Evolutionary conservation across 2,113 vertebrate species (phyloP).

Genomic region (Irena cyanogastra): DNA sequence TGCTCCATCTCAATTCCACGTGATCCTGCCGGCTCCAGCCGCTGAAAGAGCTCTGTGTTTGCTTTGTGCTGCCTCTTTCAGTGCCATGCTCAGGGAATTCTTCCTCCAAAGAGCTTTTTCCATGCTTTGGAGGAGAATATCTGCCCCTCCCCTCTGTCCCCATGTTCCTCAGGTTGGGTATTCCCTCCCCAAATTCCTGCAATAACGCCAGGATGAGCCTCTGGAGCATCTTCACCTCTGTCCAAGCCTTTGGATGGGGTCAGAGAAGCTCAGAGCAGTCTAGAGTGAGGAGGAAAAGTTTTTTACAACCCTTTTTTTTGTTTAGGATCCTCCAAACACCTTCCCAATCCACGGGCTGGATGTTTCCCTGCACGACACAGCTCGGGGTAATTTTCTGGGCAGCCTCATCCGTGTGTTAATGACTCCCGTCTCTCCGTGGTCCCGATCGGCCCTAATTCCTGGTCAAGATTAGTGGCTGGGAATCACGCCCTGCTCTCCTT

Average conservation of each 20-base stretch:
- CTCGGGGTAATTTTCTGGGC: background rate
- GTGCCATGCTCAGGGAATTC: background rate
- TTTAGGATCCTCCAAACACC: background rate
- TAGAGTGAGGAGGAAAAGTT: background rate
- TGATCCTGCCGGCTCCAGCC: background rate
- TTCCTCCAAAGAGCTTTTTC: background rate
- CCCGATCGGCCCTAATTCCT: background rate
- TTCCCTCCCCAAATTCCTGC: background rate
- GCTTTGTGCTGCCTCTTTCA: background rate
- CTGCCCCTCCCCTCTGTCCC: background rate
- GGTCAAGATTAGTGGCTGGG: background rate
- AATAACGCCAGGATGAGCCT: rapidly evolving
- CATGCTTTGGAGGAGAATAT: background rate
- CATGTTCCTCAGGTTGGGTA: background rate
- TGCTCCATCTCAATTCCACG: background rate
- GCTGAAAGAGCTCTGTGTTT: background rate
- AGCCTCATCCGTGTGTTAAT: background rate
- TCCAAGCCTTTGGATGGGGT: background rate
- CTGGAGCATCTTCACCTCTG: background rate
- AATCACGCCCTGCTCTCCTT: background rate
- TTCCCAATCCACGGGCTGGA: background rate
- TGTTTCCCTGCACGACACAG: background rate
- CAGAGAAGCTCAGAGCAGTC: background rate
- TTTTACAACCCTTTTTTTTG: background rate
- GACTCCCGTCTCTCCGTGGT: background rate